Percentiles rank a stretch among this genome's conserved stretches.
phyloP scores from a whole-genome alignment of 2,113 vertebrate genomes.

The Malaclemys terrapin region DNA sequence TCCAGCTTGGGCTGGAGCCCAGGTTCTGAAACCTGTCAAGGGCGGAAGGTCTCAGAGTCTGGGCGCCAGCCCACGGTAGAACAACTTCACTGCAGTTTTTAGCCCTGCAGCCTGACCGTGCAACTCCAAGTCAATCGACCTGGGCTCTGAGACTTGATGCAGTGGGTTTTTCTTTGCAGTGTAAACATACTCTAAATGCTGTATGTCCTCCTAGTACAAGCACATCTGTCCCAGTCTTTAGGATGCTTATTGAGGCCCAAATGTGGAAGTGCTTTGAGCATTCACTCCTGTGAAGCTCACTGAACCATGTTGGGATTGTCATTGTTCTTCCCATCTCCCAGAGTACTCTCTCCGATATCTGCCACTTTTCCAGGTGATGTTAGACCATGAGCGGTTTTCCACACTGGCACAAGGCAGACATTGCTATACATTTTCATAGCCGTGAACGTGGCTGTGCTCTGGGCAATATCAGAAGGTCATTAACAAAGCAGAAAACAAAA shows the following conservation, averaged over 20 bases:
- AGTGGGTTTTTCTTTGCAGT: no score
- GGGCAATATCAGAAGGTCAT: neutral
- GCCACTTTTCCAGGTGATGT: neutral
- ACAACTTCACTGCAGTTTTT: neutral
- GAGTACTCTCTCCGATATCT: rapidly evolving
- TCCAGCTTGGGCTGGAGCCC: neutral
- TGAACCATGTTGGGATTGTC: neutral
- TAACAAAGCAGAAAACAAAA: neutral
- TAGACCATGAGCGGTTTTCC: neutral
- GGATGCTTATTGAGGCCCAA: neutral
- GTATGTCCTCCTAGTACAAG: neutral
- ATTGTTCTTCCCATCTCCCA: neutral
- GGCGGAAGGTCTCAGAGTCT: neutral
- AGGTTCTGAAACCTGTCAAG: neutral
- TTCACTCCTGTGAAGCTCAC: neutral
- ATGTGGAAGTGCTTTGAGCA: rapidly evolving
- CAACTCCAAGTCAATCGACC: neutral
- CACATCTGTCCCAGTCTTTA: neutral
- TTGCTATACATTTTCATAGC: neutral
- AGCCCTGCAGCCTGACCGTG: neutral
- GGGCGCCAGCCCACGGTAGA: neutral
- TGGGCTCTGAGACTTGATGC: neutral
- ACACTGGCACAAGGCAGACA: neutral
- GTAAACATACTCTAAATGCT: neutral
- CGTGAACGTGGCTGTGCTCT: neutral